These are phyloP conservation scores for Saimiri boliviensis DNA, from an alignment of 2,113 vertebrate species.

Conservation along the genomic window DNA sequence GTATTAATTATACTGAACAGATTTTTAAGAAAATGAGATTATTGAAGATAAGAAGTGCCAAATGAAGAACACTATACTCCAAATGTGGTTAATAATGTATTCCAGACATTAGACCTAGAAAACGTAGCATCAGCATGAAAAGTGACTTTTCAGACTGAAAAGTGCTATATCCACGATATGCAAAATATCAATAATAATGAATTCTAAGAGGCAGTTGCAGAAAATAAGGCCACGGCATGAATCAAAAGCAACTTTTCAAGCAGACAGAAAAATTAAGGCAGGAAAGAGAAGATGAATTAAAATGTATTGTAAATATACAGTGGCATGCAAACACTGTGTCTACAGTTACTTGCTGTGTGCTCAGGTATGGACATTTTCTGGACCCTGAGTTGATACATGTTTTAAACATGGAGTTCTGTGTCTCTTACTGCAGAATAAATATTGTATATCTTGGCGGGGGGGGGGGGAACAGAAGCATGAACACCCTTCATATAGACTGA, in stretches of 20 bases:
- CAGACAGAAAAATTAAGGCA: slow-evolving; percentile 57
- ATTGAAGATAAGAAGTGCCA: neutral
- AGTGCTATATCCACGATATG: slow-evolving; percentile 59
- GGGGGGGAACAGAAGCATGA: neutral
- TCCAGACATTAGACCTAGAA: slow-evolving; percentile 47
- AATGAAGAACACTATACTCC: neutral
- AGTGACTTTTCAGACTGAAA: slow-evolving; percentile 55
- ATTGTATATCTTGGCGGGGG: neutral
- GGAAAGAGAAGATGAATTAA: slow-evolving; percentile 33
- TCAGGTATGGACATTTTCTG: neutral
- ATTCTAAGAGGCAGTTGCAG: slow-evolving; percentile 49
- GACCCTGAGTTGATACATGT: neutral
- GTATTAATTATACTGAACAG: slow-evolving; percentile 30
- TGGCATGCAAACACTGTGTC: neutral
- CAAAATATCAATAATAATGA: slow-evolving; percentile 67
- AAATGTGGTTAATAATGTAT: slow-evolving; percentile 42
- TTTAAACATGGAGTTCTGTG: neutral
- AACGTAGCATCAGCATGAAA: slow-evolving; percentile 68
- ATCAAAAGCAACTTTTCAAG: slow-evolving; percentile 51
- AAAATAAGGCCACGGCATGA: slow-evolving; percentile 64
- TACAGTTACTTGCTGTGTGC: neutral
- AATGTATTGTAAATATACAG: too few species aligned
- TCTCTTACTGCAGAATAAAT: neutral
- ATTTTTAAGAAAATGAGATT: neutral
- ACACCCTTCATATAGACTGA: neutral